Conservation (phyloP, 2,113 vertebrate genomes). For the Myxocyprinus asiaticus region DNA sequence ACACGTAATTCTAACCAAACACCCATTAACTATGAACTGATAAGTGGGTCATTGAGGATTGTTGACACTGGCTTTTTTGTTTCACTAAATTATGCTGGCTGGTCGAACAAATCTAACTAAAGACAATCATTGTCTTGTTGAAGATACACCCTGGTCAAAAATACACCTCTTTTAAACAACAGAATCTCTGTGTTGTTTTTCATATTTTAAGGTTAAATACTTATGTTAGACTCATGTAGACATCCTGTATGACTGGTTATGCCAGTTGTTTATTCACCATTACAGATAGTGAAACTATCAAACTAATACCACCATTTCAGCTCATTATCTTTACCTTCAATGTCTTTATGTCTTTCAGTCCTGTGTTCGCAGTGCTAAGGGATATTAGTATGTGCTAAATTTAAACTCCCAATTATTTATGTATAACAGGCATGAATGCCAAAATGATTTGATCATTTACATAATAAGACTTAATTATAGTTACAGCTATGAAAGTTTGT, state of each 20-base stretch:
- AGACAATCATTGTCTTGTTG: not conserved
- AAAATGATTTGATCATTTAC: not conserved
- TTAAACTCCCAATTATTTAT: too few relatives aligned
- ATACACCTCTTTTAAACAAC: not conserved
- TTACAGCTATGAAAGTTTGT: not conserved
- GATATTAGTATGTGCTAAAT: too few relatives aligned
- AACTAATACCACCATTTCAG: too few relatives aligned
- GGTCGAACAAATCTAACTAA: not conserved
- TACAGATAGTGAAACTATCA: not conserved
- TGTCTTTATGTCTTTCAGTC: too few relatives aligned
- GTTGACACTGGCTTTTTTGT: constrained; percentile 45
- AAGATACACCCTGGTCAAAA: constrained; percentile 11
- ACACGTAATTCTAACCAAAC: not conserved
- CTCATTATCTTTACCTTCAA: too few relatives aligned
- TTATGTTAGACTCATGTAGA: not conserved
- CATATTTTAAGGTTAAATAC: not conserved
- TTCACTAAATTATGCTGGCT: not conserved
- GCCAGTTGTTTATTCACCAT: not conserved
- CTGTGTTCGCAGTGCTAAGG: too few relatives aligned
- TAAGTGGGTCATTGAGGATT: constrained; percentile 28
- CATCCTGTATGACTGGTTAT: constrained; percentile 4
- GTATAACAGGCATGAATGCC: not conserved
- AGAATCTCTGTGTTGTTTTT: not conserved
- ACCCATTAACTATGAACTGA: constrained; percentile 12
- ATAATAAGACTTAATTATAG: not conserved